Evolutionary conservation across 2,113 vertebrate genomes (phyloP), one percentile per base, ranked within the genome.

Genomic region (Eretmochelys imbricata): DNA sequence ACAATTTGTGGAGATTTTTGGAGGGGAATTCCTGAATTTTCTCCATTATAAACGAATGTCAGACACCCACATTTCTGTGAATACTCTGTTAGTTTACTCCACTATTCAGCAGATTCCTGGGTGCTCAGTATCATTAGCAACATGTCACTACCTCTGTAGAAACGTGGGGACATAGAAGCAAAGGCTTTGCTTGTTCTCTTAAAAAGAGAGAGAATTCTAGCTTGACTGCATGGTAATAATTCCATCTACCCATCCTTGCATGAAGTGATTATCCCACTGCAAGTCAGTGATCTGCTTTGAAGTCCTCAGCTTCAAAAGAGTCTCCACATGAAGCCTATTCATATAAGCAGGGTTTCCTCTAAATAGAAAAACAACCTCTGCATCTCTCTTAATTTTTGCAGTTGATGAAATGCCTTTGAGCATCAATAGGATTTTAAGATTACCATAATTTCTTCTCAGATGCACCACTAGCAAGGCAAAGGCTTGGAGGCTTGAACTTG

Each of bases 251-350:
- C 92, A 93, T 85, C 97, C 95, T 97, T 98, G 87, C 62, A 97
- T 97, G 98, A 97, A 97, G 89, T 97, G 95, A 97, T 98, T 97
- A 98, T 97, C 96, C 92, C 88, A 89, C 93, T 97, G 96, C 93
- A 98, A 98, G 94, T 97, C 96, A 96, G 84, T 97, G 94, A 96
- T 97, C 91, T 97, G 89, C 96, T 98, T 98, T 98, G 97, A 98
- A 98, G 97, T 97, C 82, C 86, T 92, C 86, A 93, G 91, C 97
- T 97, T 98, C 95, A 97, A 98, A 98, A 97, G 92, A 96, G 85
- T 97, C 95, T 90, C 94, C 93, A 94, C 90, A 93, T 94, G 97
- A 97, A 96, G 91, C 62, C 96, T 98, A 96, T 97, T 98, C 96
- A 94, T 53, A 94, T 88, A 98, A 98, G 97, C 93, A 94, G 91